Percentiles rank a stretch among this genome's conserved stretches.
phyloP scores from a whole-genome alignment of 2,888 invertebrate species.

The Mythimna albipuncta region DNA sequence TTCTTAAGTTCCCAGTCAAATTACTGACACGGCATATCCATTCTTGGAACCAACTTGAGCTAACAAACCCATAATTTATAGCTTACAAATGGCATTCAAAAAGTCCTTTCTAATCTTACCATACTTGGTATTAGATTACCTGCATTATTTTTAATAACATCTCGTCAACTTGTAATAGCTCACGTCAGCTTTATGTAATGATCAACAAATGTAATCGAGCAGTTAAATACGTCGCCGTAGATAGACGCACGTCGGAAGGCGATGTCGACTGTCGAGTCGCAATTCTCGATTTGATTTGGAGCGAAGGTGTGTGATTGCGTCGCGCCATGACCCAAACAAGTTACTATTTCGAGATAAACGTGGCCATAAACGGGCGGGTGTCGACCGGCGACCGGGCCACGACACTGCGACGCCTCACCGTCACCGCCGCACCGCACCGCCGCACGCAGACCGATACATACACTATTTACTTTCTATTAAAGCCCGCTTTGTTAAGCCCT shows the following conservation, averaged over 20 bases:
- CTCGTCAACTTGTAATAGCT: slow-evolving; percentile 62
- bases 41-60: slow-evolving; percentile 68
- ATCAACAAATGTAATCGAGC: slow-evolving; percentile 54
- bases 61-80: slow-evolving; percentile 58
- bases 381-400: slow-evolving; percentile 76
- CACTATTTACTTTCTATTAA: slow-evolving; percentile 81
- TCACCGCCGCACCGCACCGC: slow-evolving; percentile 39
- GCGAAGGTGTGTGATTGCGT: slow-evolving; percentile 86
- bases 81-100: slow-evolving; percentile 58
- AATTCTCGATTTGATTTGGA: slow-evolving; percentile 83
- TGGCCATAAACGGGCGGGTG: slow-evolving; percentile 85
- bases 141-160: slow-evolving; percentile 65
- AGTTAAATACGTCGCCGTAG: slow-evolving; percentile 43
- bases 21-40: slow-evolving; percentile 66
- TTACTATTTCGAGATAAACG: slow-evolving; percentile 90
- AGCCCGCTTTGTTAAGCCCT: slow-evolving; percentile 68
- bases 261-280: slow-evolving; percentile 63
- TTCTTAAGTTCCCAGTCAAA: slow-evolving; percentile 72
- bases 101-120: slow-evolving; percentile 69
- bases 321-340: slow-evolving; percentile 87
- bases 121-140: slow-evolving; percentile 63
- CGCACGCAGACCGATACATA: slow-evolving; percentile 53
- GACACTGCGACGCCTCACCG: slow-evolving; percentile 70
- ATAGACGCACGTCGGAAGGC: slow-evolving; percentile 56
- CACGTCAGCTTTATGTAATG: slow-evolving; percentile 55